Evolutionary conservation across 1,140 invertebrate genomes (phyloP), one percentile per base, ranked within the genome.

Genomic region (Sycobia sp.): DNA sequence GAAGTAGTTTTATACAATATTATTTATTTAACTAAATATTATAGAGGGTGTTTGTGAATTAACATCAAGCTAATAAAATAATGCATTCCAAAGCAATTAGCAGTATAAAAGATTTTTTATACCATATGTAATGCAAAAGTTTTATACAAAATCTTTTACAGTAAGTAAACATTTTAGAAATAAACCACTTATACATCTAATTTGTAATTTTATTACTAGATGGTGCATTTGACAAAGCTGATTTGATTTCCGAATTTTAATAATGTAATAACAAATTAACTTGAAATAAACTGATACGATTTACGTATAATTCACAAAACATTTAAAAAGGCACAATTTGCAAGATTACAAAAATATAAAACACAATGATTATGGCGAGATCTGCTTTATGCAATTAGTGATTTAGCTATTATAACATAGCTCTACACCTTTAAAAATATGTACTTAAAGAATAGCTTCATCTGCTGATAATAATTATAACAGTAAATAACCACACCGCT

Each of bases 341-440:
- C 50, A 65, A 65, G 49, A 55, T 59, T 65, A 65, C 32, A 65
- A 65, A 65, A 65, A 65, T 65, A 65, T 60, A 60, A 65, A 60
- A 65, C 32, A 55, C 36, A 65, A 65, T 47, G n/a, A 27, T 3
- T 47, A 60, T 60, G 57, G 49, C 51, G 56, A 65, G 56, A 60
- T 65, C 62, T 58, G 55, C 60, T 55, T 25, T 60, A 41, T 58
- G 41, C 32, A 25, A 57, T 16, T 39, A 49, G 47, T 27, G 27
- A 60, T 49, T 59, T n/a, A 55, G 63, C 63, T 60, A 65, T 13
- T 65, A 65, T 14, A 60, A 65, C 62, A 65, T 65, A 65, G 56
- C 62, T 23, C 43, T 51, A 16, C 38, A 49, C 38, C 47, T 36
- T 41, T 23, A 25, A 54, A 57, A 47, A 50, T 34, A 41, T 49